Evolutionary conservation across 2,113 vertebrate genomes (phyloP), one percentile per base, ranked within the genome.

Genomic region (Columba livia): DNA sequence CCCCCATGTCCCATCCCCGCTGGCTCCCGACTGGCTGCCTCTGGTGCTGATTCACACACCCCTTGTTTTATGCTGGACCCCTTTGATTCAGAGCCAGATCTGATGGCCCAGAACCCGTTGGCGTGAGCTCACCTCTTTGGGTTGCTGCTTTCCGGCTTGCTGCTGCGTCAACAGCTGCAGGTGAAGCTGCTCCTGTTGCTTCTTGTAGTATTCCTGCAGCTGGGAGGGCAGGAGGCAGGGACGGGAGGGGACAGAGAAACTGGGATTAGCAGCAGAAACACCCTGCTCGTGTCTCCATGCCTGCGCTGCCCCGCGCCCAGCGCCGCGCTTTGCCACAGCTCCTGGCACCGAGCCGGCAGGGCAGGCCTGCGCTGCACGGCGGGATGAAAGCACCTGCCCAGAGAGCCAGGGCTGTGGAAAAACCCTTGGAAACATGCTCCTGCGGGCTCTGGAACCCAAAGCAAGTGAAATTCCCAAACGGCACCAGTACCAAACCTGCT

Each of bases 161-260:
- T 99, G 99, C 93, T 99, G 99, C 82, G 98, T 99, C 97, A 99
- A 97, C 86, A 99, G 99, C 97, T 99, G 99, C 89, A 99, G 98
- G 95, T 99, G 99, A 91, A 99, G 98, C 97, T 99, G 99, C 92
- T 99, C 99, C 97, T 99, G 99, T 94, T 99, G 99, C 97, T 99
- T 99, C 98, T 99, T 99, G 97, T 99, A 99, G 93, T 99, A 99
- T 97, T 99, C 99, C 98, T 99, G 99, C 96, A 99, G 98, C 99
- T 99, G 96, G 84, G 90, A 75, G 61, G 32, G 34, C 69, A 40
- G 60, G 64, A 92, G 77, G 44, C 16, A 53, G 79, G 42, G 42
- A 44, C 42, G 75, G 75, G 79, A 69, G 9, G 62, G 34, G 23
- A 81, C 25, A 91, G 60, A 92, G 26, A 21, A 60, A 44, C 1